phyloP scores from a whole-genome alignment of 2,888 invertebrate genomes.

The Saturnia japonica region DNA sequence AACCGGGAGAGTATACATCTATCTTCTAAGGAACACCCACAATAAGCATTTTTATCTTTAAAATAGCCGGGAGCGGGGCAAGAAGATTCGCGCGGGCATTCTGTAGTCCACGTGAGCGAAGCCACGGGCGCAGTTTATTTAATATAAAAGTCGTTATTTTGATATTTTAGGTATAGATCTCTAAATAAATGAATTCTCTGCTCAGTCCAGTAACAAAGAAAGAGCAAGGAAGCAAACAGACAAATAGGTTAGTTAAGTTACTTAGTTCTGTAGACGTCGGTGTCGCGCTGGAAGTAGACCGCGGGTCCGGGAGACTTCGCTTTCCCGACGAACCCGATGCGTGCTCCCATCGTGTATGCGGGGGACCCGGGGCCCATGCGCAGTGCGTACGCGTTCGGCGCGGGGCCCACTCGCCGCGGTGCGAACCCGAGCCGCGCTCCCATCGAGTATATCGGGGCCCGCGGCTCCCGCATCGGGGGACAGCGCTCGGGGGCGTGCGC shows the following conservation, averaged over 20 bases:
- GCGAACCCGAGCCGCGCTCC: conserved; percentile 70
- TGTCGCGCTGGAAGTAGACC: conserved; percentile 73
- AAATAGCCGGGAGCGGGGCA: too few relatives aligned
- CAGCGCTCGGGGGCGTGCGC: conserved; percentile 84
- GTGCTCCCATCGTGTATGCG: conserved; percentile 69
- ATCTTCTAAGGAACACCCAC: too few relatives aligned
- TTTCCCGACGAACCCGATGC: conserved; percentile 57
- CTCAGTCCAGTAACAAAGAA: too few relatives aligned
- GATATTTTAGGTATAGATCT: too few relatives aligned
- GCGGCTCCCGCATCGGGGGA: conserved; percentile 73
- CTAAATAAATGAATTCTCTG: too few relatives aligned
- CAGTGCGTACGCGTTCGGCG: conserved; percentile 83
- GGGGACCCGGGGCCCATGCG: conserved; percentile 72
- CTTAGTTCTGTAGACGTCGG: conserved; percentile 62
- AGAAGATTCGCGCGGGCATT: too few relatives aligned
- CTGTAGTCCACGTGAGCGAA: too few relatives aligned
- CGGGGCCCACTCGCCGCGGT: conserved; percentile 78
- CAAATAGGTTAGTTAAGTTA: conserved; percentile 32
- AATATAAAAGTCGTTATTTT: too few relatives aligned
- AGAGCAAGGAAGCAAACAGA: not conserved
- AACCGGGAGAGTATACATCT: too few relatives aligned
- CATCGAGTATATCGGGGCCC: conserved; percentile 83
- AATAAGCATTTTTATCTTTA: too few relatives aligned
- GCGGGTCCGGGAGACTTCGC: conserved; percentile 77
- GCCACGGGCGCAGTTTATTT: too few relatives aligned